These are phyloP conservation scores for Thamnophis elegans DNA, from an alignment of 2,797 vertebrate species.

Conservation along the genomic window DNA sequence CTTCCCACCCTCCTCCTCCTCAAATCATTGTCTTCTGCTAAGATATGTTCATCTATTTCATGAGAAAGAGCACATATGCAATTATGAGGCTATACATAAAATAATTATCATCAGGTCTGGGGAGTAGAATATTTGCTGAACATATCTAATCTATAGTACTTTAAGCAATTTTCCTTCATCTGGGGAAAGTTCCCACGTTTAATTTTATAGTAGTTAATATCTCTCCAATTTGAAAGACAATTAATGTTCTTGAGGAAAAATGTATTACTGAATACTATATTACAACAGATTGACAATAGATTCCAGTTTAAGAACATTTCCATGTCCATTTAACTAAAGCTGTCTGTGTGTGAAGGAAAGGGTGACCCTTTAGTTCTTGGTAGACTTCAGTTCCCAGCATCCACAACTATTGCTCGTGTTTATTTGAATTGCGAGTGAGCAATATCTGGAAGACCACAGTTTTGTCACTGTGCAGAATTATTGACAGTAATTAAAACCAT, in stretches of 20 bases:
- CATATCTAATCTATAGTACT: conserved; percentile 1
- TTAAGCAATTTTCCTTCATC: background rate
- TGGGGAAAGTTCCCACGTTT: conserved; percentile 20
- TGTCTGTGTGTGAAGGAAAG: background rate
- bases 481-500: background rate
- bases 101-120: conserved; percentile 16
- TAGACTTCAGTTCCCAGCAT: background rate
- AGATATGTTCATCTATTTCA: conserved; percentile 25
- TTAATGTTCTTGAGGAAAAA: background rate
- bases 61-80: background rate
- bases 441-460: background rate
- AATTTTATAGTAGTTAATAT: background rate
- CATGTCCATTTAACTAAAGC: background rate
- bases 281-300: conserved; percentile 15
- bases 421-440: background rate
- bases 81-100: background rate
- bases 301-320: background rate
- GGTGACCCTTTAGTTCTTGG: background rate
- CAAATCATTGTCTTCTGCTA: conserved; percentile 36
- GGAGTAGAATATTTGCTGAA: conserved; percentile 1
- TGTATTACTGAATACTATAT: background rate
- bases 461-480: background rate
- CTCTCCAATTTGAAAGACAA: conserved; percentile 5
- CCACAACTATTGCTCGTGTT: background rate
- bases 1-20: background rate